Conservation (phyloP, 2,888 invertebrate species). For the Epinotia brunnichana region DNA sequence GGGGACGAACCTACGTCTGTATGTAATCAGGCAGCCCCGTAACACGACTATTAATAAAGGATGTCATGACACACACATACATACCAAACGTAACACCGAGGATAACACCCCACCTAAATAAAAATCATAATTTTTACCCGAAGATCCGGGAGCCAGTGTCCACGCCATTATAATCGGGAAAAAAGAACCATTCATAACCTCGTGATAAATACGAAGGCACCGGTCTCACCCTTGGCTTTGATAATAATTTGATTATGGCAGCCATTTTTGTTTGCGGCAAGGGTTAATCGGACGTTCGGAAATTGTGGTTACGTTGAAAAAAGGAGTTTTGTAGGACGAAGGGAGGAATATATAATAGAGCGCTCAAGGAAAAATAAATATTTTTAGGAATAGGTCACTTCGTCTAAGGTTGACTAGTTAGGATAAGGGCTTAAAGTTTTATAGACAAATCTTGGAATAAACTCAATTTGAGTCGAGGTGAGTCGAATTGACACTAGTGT, state of each 20-base stretch:
- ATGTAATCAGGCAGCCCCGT: not conserved
- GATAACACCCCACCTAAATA: slow-evolving; percentile 18
- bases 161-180: slow-evolving; percentile 64
- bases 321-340: slow-evolving; percentile 6
- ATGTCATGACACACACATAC: slow-evolving; percentile 6
- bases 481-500: too few relatives aligned
- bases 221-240: slow-evolving; percentile 62
- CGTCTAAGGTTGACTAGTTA: not conserved
- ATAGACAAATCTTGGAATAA: too few relatives aligned
- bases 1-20: too few relatives aligned
- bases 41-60: slow-evolving; percentile 8
- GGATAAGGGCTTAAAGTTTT: too few relatives aligned
- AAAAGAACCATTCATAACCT: slow-evolving; percentile 65
- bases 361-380: not conserved
- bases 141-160: slow-evolving; percentile 44
- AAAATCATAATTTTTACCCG: slow-evolving; percentile 29
- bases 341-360: not conserved
- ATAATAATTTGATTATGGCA: slow-evolving; percentile 71
- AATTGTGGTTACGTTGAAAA: slow-evolving; percentile 28
- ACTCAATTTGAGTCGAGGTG: too few relatives aligned
- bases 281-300: slow-evolving; percentile 58
- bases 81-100: not conserved
- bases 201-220: slow-evolving; percentile 67
- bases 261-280: slow-evolving; percentile 63
- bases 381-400: not conserved